Base-by-base conservation (phyloP, 2,888 invertebrate genomes). In the Scrobipalpa costella region DNA sequence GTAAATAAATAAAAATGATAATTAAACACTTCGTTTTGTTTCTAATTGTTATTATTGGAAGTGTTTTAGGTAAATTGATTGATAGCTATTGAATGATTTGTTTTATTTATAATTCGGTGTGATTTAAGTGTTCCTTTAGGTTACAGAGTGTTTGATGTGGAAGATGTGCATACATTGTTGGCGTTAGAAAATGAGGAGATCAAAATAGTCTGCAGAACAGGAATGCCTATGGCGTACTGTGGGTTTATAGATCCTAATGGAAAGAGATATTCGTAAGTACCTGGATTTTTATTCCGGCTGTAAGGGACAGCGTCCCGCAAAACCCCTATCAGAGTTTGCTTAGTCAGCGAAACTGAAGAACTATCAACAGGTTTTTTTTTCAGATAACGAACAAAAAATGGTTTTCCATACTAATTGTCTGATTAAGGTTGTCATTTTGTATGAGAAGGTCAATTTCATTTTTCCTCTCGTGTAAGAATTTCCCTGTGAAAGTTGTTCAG, bases 201-300 rank as follows among this genome's bases (percentile, higher is more conserved):
- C 44, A 77, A 69, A 47, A 83, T 92, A 66, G 76, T 83, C 68
- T 92, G 91, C 66, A 80, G 79, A 62, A 76, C 85, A 1, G 82
- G 86, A 58, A 78, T 76, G 64, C 80, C 85, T 0, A 86, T 92
- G 79, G 76, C 80, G 0, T 91, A 92, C 66, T 92, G 92, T 72
- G 90, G 88, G 13, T 86, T 92, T 63, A 75, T 85, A 47, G 84
- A 90, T 74, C 89, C 91, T 0, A 83, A 74, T 66, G 90, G 90
- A 11, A 85, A 80, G 57, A 75, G 90, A 79, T 91, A 76, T 74
- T 88, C 90, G 90, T 91, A 76, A 87, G 90, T 85, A 55, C 64
- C 3, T 44, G 5, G 5, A 15, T 15, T n/a, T n/a, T 44, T 44
- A 15, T 1, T 15, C n/a, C n/a, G n/a, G n/a, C n/a, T n/a, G n/a